Conservation (phyloP, 2,113 vertebrate genomes). For the Pedionomus torquatus region DNA sequence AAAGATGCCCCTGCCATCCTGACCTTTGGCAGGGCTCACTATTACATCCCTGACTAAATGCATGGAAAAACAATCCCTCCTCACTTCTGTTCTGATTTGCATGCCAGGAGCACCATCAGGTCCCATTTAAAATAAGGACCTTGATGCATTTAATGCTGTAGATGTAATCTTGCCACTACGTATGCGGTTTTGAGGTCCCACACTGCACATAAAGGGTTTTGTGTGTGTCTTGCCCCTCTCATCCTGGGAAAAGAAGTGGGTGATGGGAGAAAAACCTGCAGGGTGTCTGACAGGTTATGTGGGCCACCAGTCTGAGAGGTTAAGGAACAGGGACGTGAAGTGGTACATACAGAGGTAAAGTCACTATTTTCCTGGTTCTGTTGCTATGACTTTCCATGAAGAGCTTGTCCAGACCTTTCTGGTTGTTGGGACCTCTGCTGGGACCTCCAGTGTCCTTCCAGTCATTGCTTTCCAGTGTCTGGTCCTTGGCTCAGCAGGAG, state of each 20-base stretch:
- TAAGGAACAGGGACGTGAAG: neutral
- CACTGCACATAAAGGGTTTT: neutral
- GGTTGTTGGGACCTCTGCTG: neutral
- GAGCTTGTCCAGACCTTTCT: neutral
- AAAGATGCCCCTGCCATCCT: neutral
- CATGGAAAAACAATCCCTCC: neutral
- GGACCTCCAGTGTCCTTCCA: neutral
- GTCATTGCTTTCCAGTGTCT: neutral
- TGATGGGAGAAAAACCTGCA: neutral
- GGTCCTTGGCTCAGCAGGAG: neutral
- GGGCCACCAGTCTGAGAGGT: neutral
- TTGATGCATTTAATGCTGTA: too few species aligned
- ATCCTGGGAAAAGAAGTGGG: neutral
- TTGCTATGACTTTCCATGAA: neutral
- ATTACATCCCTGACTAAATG: neutral
- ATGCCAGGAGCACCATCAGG: neutral
- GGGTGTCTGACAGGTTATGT: neutral
- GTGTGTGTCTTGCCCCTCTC: neutral
- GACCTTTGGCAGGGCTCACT: neutral
- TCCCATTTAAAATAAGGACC: neutral
- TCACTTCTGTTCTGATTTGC: neutral
- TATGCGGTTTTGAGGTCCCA: neutral
- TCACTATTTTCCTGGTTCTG: neutral
- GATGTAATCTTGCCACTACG: accelerated
- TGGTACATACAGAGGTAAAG: neutral